Evolutionary conservation across 1,140 invertebrate genomes (phyloP), one percentile per base, ranked within the genome.

Genomic region (Drosophila fuyamai): DNA sequence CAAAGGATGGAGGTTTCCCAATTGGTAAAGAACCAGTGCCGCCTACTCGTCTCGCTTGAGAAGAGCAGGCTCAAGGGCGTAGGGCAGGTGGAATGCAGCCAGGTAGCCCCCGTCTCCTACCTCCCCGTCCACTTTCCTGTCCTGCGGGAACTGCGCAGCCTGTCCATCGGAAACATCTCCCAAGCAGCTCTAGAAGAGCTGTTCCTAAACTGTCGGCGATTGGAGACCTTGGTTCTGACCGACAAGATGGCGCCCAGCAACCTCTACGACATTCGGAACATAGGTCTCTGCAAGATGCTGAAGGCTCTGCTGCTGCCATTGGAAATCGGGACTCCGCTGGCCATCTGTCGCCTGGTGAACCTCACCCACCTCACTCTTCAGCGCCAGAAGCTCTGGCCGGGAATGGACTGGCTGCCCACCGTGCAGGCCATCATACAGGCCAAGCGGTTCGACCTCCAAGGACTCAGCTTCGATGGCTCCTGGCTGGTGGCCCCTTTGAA

Each of bases 401-500:
- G 35, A 27, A 36, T 48, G 38, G 63, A 66, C 38, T 85, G 81
- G 81, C 23, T 85, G 48, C 32, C 57, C 18, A 27, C 18, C 8
- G 48, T 86, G 4, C 12, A 7, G 13, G 12, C 51, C 32, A 66
- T 85, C 18, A 66, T 85, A 13, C 1, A 10, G 5, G 46, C 46
- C 32, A 85, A 86, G 40, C 63, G 63, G 16, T 51, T 23, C 8
- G 32, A 61, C 9, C 18, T 85, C 23, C 62, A 66, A 5, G 16
- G 7, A 10, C 10, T 85, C 5, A 56, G 38, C 18, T 36, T 81
- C 3, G 78, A 85, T 43, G 81, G 82, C n/a, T 41, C 67, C 36
- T 78, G 79, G 56, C 23, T 78, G 9, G 12, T 36, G 2, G 4
- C 8, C 0, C 60, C 78, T 0, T 16, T 85, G 6, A 18, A 75